Evolutionary conservation across 2,113 vertebrate genomes (phyloP).

Genomic region (Paracyprichromis sp.): DNA sequence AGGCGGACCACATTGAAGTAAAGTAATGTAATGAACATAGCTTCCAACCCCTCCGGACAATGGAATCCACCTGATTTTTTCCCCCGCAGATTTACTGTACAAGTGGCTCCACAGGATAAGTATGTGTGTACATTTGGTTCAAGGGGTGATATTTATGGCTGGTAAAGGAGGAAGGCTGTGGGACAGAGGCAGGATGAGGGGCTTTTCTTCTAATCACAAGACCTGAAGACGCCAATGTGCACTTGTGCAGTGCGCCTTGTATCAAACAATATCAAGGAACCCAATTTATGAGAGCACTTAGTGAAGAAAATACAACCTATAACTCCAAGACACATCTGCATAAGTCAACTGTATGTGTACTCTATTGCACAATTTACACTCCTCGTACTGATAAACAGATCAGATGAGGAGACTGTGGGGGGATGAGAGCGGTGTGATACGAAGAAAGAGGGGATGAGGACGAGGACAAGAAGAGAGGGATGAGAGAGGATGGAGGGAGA

Average conservation of each 20-base stretch:
- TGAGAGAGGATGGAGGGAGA: not conserved
- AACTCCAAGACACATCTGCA: conserved; percentile 49
- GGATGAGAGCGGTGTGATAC: not conserved
- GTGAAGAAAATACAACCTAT: conserved; percentile 56
- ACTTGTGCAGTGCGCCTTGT: not conserved
- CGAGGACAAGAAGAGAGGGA: not conserved
- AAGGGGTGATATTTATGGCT: conserved; percentile 19
- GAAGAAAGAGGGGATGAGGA: not conserved
- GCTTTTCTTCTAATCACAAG: not conserved
- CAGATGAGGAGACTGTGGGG: conserved; percentile 3
- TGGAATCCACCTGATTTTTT: not conserved
- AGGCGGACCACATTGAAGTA: not conserved
- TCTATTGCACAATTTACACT: conserved; percentile 52
- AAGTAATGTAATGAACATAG: not conserved
- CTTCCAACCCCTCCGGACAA: not conserved
- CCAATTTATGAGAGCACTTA: conserved; percentile 68
- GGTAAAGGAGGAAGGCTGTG: not conserved
- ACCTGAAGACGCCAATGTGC: not conserved
- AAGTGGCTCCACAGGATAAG: not conserved
- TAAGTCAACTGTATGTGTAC: conserved; percentile 41
- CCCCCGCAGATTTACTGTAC: not conserved
- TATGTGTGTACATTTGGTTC: not conserved
- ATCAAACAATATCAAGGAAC: conserved; percentile 49
- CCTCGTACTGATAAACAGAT: conserved; percentile 61
- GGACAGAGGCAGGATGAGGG: not conserved